These are phyloP conservation scores for Numenius phaeopus DNA, from an alignment of 2,797 vertebrate genomes.

Conservation along the genomic window DNA sequence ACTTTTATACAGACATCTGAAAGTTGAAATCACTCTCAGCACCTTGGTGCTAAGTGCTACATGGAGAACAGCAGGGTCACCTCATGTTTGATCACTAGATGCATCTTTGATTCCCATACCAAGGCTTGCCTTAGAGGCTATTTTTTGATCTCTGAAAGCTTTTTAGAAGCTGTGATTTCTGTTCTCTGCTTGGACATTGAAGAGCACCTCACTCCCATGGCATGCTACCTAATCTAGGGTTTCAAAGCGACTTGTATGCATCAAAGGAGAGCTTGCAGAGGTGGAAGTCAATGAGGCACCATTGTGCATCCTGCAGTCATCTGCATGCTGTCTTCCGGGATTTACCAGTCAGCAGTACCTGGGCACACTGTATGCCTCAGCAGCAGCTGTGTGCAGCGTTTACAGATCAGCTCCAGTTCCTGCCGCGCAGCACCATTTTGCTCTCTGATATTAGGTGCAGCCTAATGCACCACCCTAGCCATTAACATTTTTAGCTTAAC, in stretches of 20 bases:
- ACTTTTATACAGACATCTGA: not conserved
- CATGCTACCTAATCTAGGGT: rapidly evolving
- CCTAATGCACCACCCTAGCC: not conserved
- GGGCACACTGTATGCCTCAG: not conserved
- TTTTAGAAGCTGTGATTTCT: not conserved
- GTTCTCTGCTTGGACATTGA: not conserved
- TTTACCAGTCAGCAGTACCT: not conserved
- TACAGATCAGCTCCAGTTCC: not conserved
- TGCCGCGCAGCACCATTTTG: rapidly evolving
- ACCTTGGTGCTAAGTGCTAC: not conserved
- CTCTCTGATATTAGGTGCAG: not conserved
- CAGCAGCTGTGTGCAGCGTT: not conserved
- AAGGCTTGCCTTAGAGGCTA: not conserved
- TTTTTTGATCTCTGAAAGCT: not conserved
- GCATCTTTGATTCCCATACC: not conserved
- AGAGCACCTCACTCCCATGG: rapidly evolving
- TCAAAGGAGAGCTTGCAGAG: not conserved
- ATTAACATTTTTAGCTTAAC: not conserved
- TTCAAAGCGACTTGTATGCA: not conserved
- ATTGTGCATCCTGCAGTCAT: rapidly evolving
- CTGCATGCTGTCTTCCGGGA: not conserved
- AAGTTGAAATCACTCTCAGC: slow-evolving; percentile 1
- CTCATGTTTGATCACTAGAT: not conserved
- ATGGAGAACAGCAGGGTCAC: not conserved
- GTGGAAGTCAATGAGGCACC: not conserved